phyloP scores from a whole-genome alignment of 2,888 invertebrate species.

The Osedax fenrisi region DNA sequence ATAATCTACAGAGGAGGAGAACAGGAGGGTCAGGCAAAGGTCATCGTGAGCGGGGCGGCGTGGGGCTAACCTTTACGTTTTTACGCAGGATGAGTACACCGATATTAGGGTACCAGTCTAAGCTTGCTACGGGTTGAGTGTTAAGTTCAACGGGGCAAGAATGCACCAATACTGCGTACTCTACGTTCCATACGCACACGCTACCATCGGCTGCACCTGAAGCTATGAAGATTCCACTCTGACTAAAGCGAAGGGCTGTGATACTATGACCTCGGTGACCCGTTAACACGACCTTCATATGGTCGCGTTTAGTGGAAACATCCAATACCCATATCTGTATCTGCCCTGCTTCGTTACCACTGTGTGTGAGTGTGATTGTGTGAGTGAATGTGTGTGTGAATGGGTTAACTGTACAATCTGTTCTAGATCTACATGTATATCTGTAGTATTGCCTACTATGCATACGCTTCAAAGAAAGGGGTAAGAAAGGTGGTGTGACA shows the following conservation, averaged over 20 bases:
- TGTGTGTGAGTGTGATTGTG: neutral
- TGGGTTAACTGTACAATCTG: no score
- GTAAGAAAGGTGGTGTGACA: neutral
- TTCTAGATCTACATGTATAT: no score
- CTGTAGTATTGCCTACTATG: no score
- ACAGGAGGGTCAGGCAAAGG: neutral
- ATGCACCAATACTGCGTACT: neutral
- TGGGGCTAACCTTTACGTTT: neutral
- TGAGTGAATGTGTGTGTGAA: no score
- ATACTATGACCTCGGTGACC: neutral
- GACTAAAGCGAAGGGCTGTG: neutral
- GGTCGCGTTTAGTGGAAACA: neutral
- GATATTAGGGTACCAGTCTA: neutral
- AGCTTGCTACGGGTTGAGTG: neutral
- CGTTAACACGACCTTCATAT: neutral
- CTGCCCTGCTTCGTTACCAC: neutral
- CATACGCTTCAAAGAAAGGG: neutral
- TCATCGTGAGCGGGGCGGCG: neutral
- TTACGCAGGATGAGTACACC: neutral
- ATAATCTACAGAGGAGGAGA: neutral
- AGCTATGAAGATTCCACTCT: neutral
- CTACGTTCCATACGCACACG: constrained; percentile 41
- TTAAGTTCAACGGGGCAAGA: neutral
- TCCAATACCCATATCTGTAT: neutral
- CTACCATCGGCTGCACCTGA: constrained; percentile 37